Evolutionary conservation across 2,888 invertebrate species (phyloP), one percentile per base, ranked within the genome.

Genomic region (Eupithecia vulgata): DNA sequence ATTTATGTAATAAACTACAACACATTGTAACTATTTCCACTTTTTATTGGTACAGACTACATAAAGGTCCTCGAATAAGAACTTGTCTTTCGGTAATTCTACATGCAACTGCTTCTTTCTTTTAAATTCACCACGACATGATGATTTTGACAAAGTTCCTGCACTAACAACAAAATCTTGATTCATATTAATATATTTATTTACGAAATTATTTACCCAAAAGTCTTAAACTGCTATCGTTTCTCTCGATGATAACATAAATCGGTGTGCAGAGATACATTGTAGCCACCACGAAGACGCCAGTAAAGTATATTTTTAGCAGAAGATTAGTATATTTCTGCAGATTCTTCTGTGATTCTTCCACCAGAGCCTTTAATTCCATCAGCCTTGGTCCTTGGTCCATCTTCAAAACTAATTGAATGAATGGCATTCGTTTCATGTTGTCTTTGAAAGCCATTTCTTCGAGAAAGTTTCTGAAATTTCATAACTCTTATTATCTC

Each of bases 221-320:
- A 57, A 93, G 84, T 35, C 93, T 84, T 40, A 90, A 79, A 34
- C 87, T 84, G 1, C 85, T 72, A 75, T 93, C 91, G 52, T 88
- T 80, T 6, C 81, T 85, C 1, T 84, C 75, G 68, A 81, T 37
- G 90, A 93, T 93, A 34, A 76, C 70, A 76, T 89, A 92, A 73
- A 93, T 87, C 0, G 93, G 90, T 73, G 84, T 86, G 67, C 88
- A 88, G 10, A 93, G 81, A 67, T 93, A 93, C 76, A 93, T 76
- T 2, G 88, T 89, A 0, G 88, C 90, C 64, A 89, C 21, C 80
- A 37, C 13, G 15, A 87, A 89, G 0, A 90, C 90, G 64, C 85
- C 85, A 0, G 78, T 79, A 1, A 91, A 85, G 70, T 93, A 94
- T 0, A 74, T 78, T 78, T 84, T 91, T 57, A 94, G 68, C 72